Conservation (phyloP, 2,797 vertebrate genomes). For the Selene dorsalis region DNA sequence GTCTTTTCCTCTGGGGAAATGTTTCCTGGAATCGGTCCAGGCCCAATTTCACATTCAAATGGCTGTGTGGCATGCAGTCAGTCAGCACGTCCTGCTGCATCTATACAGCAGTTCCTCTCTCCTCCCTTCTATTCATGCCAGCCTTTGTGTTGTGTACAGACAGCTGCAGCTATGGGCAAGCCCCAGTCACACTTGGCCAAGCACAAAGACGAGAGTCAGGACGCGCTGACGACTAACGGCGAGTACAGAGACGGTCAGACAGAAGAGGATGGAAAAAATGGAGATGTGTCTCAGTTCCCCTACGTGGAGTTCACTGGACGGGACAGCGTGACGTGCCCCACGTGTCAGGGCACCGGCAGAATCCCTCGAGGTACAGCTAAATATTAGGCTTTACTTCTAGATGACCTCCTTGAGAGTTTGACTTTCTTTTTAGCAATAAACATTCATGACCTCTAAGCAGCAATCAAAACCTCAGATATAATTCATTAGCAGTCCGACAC, state of each 20-base stretch:
- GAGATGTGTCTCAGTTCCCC: conserved; percentile 96
- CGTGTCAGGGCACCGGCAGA: conserved; percentile 96
- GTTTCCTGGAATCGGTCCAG: conserved; percentile 36
- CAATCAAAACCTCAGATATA: neutral
- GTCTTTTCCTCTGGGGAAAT: conserved; percentile 29
- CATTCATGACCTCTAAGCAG: neutral
- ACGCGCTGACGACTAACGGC: conserved; percentile 76
- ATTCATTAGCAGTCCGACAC: neutral
- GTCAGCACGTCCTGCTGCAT: conserved; percentile 34
- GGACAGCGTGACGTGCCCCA: conserved; percentile 97
- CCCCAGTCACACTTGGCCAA: conserved; percentile 89
- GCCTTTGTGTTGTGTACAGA: conserved; percentile 45
- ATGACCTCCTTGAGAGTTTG: neutral
- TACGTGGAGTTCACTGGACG: conserved; percentile 86
- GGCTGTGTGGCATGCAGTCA: conserved; percentile 34
- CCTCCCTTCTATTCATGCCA: neutral
- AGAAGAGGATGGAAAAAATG: conserved; percentile 84
- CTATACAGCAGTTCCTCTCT: conserved; percentile 10
- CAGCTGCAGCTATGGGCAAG: conserved; percentile 90
- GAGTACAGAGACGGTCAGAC: conserved; percentile 81
- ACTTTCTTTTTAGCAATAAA: neutral
- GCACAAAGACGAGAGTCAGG: conserved; percentile 86
- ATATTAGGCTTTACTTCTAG: neutral
- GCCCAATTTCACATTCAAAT: conserved; percentile 41
- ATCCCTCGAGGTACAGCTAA: conserved; percentile 90